Base-by-base conservation (phyloP, 1,140 invertebrate species). In the Heliconius himera region DNA sequence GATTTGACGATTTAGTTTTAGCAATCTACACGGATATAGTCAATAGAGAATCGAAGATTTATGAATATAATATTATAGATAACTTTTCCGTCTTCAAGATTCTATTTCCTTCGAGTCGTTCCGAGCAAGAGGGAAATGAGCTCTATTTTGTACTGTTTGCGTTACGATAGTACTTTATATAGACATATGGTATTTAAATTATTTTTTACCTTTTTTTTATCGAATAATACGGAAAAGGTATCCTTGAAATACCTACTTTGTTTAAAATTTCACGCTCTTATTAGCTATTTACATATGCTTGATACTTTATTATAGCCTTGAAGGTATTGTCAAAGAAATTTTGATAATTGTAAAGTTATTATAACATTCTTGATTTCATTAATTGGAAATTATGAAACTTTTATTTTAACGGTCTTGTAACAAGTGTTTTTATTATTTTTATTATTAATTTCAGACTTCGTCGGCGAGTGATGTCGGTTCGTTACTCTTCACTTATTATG, bases 1-100 rank as follows among this genome's bases (percentile, higher is more conserved):
- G n/a, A 60, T 60, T 60, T 60, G 56, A 60, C n/a, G 9, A 20
- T 60, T 60, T 60, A 60, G 22, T 60, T 60, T 60, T 60, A 60
- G 22, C n/a, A n/a, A 22, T 60, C 20, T 22, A 60, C 56, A n/a
- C n/a, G 56, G 2, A 22, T 26, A n/a, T 46, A 46, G 41, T 46
- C 0, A 46, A 13, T 46, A 46, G 6, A 8, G n/a, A 22, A 22
- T 56, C n/a, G 20, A 1, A n/a, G 20, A 9, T 60, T 22, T 11
- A n/a, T 56, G 6, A 9, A 22, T 56, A 26, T 60, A 60, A 22
- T 60, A 3, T 60, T 60, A 60, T 60, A 60, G 2, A 22, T 22
- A 60, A 60, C n/a, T 9, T 22, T 22, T 60, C 54, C 54, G 22
- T 22, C 54, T 11, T 13, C 22, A 66, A 26, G 3, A 66, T 13